phyloP scores from a whole-genome alignment of 2,113 vertebrate genomes.

The Myanophis thanlyinensis region DNA sequence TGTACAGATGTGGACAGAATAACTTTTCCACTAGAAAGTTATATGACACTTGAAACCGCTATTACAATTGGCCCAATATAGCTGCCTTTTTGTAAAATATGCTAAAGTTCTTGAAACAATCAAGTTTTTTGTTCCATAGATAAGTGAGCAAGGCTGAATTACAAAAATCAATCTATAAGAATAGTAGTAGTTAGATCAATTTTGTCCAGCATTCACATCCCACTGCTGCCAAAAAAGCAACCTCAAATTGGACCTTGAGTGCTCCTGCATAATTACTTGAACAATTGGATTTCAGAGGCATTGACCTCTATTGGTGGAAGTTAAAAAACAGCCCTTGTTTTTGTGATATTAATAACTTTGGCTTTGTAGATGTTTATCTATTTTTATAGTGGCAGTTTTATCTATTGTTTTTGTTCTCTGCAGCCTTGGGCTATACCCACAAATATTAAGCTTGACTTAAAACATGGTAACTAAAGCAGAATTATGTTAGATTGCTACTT shows the following conservation, averaged over 20 bases:
- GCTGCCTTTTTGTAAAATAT: not conserved
- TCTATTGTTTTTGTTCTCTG: not conserved
- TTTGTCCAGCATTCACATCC: not conserved
- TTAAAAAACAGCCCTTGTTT: not conserved
- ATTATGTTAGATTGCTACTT: not conserved
- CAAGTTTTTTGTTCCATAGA: not conserved
- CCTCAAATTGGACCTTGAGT: not conserved
- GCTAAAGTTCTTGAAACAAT: not conserved
- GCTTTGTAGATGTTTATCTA: not conserved
- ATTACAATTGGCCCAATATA: not conserved
- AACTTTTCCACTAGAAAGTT: not conserved
- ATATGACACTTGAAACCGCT: not conserved
- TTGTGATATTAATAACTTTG: not conserved
- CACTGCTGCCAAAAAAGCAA: not conserved
- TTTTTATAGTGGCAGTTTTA: not conserved
- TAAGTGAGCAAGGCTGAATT: not conserved
- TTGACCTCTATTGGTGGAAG: not conserved
- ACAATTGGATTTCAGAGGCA: not conserved
- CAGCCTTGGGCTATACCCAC: not conserved
- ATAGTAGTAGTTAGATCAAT: not conserved
- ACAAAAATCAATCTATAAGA: not conserved
- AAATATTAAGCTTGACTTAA: not conserved
- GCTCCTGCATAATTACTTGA: not conserved
- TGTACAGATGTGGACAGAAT: not conserved
- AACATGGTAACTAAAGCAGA: not conserved